Percentiles rank a stretch among this genome's conserved stretches.
These are phyloP conservation scores for Pherbina coryleti DNA, from an alignment of 2,888 invertebrate species.

Conservation along the genomic window DNA sequence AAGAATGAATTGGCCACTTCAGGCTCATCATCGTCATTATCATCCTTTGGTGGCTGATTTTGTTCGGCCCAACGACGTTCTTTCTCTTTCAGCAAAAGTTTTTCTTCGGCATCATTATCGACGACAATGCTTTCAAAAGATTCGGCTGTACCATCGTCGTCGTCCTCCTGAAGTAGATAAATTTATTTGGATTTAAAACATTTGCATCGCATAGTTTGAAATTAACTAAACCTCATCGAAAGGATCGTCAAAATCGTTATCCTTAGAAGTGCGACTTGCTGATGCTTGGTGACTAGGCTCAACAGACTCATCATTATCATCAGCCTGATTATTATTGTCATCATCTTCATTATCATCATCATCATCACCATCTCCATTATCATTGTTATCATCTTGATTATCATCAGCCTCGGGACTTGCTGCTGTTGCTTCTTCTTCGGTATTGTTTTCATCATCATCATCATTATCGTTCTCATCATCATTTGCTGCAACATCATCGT, in stretches of 20 bases:
- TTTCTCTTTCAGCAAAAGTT: conserved; percentile 58
- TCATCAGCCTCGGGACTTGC: conserved; percentile 61
- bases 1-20: conserved; percentile 59
- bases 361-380: conserved; percentile 51
- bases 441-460: conserved; percentile 52
- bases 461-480: conserved; percentile 51
- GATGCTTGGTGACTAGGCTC: conserved; percentile 48
- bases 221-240: conserved; percentile 70
- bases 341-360: conserved; percentile 54
- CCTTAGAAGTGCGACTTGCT: conserved; percentile 48
- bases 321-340: conserved; percentile 50
- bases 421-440: conserved; percentile 56
- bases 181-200: neutral
- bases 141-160: conserved; percentile 63
- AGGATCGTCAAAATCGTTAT: conserved; percentile 64
- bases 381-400: conserved; percentile 49
- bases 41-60: conserved; percentile 50
- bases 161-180: neutral
- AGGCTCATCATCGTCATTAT: conserved; percentile 43
- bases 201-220: neutral
- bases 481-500: conserved; percentile 68
- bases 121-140: conserved; percentile 64
- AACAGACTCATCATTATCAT: conserved; percentile 48
- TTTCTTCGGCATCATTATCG: conserved; percentile 66
- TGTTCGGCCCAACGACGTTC: conserved; percentile 55